phyloP scores from a whole-genome alignment of 2,888 invertebrate species.

The Hirtodrosophila duncani region DNA sequence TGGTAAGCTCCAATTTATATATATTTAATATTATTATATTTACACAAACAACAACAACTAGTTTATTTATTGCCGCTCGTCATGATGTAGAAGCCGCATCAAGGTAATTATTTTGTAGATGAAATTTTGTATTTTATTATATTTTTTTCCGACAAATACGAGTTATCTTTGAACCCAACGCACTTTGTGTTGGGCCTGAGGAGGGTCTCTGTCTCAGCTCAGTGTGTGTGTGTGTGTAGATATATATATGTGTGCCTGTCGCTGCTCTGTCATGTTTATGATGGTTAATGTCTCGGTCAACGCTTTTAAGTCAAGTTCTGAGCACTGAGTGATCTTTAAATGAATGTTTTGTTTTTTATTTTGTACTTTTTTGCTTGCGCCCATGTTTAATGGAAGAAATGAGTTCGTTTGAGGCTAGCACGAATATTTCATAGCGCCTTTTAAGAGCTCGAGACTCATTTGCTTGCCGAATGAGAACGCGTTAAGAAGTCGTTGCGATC shows the following conservation, averaged over 20 bases:
- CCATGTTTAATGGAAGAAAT: slow-evolving; percentile 59
- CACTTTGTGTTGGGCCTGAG: slow-evolving; percentile 29
- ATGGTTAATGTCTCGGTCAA: slow-evolving; percentile 69
- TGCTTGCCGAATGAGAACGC: slow-evolving; percentile 53
- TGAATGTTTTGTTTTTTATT: slow-evolving; percentile 12
- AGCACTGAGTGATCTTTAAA: slow-evolving; percentile 19
- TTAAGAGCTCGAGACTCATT: slow-evolving; percentile 49
- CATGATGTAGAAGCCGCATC: slow-evolving; percentile 56
- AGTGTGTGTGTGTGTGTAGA: slow-evolving; percentile 7
- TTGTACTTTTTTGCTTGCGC: slow-evolving; percentile 15
- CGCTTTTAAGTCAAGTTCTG: slow-evolving; percentile 69
- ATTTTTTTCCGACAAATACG: slow-evolving; percentile 28
- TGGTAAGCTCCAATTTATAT: slow-evolving; percentile 42
- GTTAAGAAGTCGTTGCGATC: slow-evolving; percentile 50
- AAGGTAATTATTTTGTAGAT: slow-evolving; percentile 54
- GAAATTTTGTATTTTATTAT: slow-evolving; percentile 35
- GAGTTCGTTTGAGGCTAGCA: slow-evolving; percentile 42
- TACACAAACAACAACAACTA: too few relatives aligned
- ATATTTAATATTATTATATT: slow-evolving; percentile 21
- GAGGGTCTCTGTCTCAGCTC: slow-evolving; percentile 24
- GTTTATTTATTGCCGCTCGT: slow-evolving; percentile 21
- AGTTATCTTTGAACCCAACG: slow-evolving; percentile 62
- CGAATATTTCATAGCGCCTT: slow-evolving; percentile 42
- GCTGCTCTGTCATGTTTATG: slow-evolving; percentile 34
- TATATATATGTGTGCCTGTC: slow-evolving; percentile 6